Percentiles rank a stretch among this genome's conserved stretches.
Evolutionary conservation across 2,797 vertebrate genomes (phyloP).

Genomic region (Coilia nasus): DNA sequence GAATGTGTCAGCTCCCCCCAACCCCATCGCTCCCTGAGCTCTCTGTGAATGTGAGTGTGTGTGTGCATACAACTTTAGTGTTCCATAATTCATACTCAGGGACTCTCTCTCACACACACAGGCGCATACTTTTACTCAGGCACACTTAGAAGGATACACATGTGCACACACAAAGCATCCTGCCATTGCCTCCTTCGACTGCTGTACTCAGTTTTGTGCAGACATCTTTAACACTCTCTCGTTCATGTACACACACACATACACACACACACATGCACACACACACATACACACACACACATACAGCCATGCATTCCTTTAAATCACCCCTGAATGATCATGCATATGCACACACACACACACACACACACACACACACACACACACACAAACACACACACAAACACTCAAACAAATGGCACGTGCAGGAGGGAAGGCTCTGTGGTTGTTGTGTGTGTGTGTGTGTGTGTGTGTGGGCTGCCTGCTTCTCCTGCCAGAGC

Average conservation of each 20-base stretch:
- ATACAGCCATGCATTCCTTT: conserved; percentile 64
- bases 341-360: conserved; percentile 62
- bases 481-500: conserved; percentile 76
- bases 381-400: conserved; percentile 43
- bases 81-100: not conserved
- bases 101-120: not conserved
- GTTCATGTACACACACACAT: not conserved
- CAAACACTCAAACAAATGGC: not conserved
- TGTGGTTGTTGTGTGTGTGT: conserved; percentile 48
- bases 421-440: conserved; percentile 42
- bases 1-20: not conserved
- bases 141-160: not conserved
- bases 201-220: not conserved
- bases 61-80: conserved; percentile 55
- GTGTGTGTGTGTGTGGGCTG: conserved; percentile 53
- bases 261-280: conserved; percentile 24
- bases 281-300: conserved; percentile 21
- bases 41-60: conserved; percentile 36
- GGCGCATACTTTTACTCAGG: conserved; percentile 36
- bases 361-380: not conserved
- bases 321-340: conserved; percentile 63
- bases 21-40: not conserved
- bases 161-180: conserved; percentile 6
- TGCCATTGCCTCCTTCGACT: not conserved
- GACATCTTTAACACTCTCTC: not conserved